Conservation (phyloP, 1,140 invertebrate genomes). For the Acromyrmex charruanus region DNA sequence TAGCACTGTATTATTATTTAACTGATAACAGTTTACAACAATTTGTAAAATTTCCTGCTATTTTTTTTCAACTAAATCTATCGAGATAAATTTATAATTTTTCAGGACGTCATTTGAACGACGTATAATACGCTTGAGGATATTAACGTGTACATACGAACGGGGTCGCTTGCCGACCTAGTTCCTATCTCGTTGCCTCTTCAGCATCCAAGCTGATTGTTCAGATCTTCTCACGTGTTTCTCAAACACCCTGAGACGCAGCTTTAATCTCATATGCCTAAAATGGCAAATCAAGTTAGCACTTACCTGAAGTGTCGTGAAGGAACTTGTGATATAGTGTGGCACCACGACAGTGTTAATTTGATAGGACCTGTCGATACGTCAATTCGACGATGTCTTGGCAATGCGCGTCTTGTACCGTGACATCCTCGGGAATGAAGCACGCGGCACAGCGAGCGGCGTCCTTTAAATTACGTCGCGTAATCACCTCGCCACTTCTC, state of each 20-base stretch:
- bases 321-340: background rate
- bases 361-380: constrained; percentile 17
- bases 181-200: constrained; percentile 1
- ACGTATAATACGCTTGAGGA: background rate
- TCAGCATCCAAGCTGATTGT: constrained; percentile 13
- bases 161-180: constrained; percentile 46
- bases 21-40: background rate
- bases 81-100: background rate
- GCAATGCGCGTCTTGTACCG: constrained; percentile 15
- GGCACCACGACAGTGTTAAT: constrained; percentile 13
- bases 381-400: constrained; percentile 22
- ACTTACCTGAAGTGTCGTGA: constrained; percentile 28
- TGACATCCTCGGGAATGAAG: constrained; percentile 52
- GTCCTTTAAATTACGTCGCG: constrained; percentile 32
- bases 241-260: background rate
- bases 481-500: constrained; percentile 28
- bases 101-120: background rate
- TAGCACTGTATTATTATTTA: background rate
- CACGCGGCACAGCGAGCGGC: background rate
- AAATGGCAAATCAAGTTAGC: constrained; percentile 18
- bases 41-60: background rate
- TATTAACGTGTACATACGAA: constrained; percentile 44
- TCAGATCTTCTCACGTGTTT: background rate
- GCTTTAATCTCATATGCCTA: constrained; percentile 18
- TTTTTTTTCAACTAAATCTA: background rate